phyloP scores from a whole-genome alignment of 2,113 vertebrate genomes.

The Clarias magur region DNA sequence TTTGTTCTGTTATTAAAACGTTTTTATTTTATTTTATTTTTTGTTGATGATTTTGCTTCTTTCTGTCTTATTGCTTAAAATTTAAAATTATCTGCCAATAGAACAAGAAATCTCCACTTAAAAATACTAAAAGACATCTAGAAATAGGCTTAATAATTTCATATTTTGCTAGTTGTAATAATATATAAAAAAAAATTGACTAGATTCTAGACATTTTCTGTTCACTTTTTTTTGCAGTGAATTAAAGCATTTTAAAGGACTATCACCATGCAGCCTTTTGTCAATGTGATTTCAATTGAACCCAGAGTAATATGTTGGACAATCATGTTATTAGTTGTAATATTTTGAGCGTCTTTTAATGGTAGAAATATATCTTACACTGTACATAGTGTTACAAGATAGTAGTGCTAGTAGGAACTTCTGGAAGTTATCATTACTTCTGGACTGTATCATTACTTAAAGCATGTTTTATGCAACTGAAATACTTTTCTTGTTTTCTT shows the following conservation, averaged over 20 bases:
- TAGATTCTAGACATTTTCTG: too few relatives aligned
- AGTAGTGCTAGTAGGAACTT: neutral
- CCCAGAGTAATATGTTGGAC: neutral
- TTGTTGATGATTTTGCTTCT: too few relatives aligned
- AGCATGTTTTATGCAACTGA: neutral
- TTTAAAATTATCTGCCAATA: too few relatives aligned
- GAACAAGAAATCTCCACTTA: too few relatives aligned
- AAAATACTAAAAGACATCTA: too few relatives aligned
- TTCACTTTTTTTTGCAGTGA: too few relatives aligned
- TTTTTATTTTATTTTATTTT: too few relatives aligned
- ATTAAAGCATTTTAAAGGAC: neutral
- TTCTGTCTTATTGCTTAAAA: too few relatives aligned
- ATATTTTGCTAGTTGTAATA: too few relatives aligned
- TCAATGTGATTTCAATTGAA: neutral
- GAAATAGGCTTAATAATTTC: too few relatives aligned
- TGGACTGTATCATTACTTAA: neutral
- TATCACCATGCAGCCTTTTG: neutral
- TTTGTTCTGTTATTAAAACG: too few relatives aligned
- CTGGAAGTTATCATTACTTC: neutral
- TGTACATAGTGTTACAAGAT: neutral
- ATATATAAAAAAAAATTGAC: too few relatives aligned
- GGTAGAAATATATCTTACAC: neutral
- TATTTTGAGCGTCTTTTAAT: neutral
- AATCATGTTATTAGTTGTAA: neutral
- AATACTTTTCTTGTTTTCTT: constrained; percentile 44